Conservation (phyloP, 2,888 invertebrate genomes). For the Drosophila lutescens region DNA sequence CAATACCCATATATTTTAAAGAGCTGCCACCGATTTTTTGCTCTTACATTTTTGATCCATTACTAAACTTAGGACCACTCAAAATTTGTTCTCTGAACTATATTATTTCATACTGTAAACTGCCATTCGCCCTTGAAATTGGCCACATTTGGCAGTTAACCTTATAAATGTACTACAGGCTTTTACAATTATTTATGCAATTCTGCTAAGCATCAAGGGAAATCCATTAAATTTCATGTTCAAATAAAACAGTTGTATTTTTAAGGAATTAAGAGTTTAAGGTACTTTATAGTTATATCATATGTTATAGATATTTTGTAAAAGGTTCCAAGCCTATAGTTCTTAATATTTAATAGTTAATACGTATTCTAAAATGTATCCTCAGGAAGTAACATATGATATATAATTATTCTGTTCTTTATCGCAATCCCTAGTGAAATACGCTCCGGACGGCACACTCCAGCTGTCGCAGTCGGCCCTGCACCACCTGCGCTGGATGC, state of each 20-base stretch:
- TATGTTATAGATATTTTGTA: neutral
- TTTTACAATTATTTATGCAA: neutral
- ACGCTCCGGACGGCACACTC: constrained; percentile 86
- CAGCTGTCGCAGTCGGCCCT: constrained; percentile 89
- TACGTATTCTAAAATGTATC: too few species aligned
- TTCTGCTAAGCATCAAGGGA: neutral
- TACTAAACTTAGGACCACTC: too few species aligned
- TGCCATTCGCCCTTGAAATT: too few species aligned
- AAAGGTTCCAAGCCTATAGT: too few species aligned
- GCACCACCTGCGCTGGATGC: constrained; percentile 96
- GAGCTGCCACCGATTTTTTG: too few species aligned
- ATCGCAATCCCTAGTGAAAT: constrained; percentile 68
- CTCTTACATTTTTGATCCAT: too few species aligned
- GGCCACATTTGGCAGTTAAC: neutral
- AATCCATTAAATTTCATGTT: neutral
- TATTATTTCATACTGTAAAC: too few species aligned
- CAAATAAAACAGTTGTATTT: neutral
- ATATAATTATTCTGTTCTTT: neutral
- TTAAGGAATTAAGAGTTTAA: neutral
- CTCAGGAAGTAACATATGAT: too few species aligned
- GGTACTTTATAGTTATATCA: neutral
- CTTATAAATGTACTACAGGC: neutral
- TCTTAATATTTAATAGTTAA: too few species aligned
- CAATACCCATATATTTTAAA: too few species aligned
- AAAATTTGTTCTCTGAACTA: too few species aligned